A percentile compares a stretch with the other conserved stretches of the same genome.
phyloP scores from a whole-genome alignment of 2,888 invertebrate species.

The Reticulitermes lucifugus region DNA sequence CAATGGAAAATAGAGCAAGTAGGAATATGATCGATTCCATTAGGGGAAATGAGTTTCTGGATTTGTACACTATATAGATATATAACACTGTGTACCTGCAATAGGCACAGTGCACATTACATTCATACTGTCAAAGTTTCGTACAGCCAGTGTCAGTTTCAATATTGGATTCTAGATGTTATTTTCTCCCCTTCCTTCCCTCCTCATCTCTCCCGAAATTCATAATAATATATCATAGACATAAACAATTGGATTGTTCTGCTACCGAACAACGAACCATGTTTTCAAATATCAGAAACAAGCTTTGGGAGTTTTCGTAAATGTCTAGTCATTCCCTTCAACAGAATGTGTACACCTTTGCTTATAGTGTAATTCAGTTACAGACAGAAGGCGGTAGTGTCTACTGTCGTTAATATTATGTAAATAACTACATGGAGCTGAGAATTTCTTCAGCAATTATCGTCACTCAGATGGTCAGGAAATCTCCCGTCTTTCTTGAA shows the following conservation, averaged over 20 bases:
- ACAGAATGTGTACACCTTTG: neutral
- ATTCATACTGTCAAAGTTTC: slow-evolving; percentile 26
- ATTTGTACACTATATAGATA: slow-evolving; percentile 27
- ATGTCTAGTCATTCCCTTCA: neutral
- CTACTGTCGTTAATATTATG: neutral
- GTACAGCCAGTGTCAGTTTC: slow-evolving; percentile 17
- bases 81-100: slow-evolving; percentile 19
- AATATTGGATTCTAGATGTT: slow-evolving; percentile 17
- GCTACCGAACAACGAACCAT: slow-evolving; percentile 16
- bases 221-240: slow-evolving; percentile 33
- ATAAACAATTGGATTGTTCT: slow-evolving; percentile 30
- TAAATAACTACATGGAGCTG: no score
- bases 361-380: neutral
- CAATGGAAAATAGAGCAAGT: slow-evolving; percentile 27
- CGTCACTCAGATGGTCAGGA: no score
- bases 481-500: no score
- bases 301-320: slow-evolving; percentile 13
- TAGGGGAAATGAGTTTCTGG: slow-evolving; percentile 39
- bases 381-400: neutral
- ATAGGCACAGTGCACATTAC: slow-evolving; percentile 16
- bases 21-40: slow-evolving; percentile 40
- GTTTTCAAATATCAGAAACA: slow-evolving; percentile 26
- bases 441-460: no score
- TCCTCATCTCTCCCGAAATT: slow-evolving; percentile 14
- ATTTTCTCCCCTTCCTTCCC: slow-evolving; percentile 19